phyloP scores from a whole-genome alignment of 2,797 vertebrate species.

The Coccyzus lansbergi region DNA sequence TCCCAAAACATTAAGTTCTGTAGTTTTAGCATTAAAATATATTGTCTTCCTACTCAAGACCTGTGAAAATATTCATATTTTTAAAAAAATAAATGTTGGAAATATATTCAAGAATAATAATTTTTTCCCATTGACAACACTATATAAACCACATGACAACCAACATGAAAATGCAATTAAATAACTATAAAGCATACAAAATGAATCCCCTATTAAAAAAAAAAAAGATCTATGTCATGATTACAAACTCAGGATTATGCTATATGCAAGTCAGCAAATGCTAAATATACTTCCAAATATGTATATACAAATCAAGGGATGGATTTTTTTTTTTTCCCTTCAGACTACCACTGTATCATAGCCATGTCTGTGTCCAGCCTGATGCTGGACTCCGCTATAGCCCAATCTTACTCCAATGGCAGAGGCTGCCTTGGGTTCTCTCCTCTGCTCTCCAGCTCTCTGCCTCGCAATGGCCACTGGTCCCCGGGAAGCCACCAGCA shows the following conservation, averaged over 20 bases:
- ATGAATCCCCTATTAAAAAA: background rate
- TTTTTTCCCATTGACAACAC: background rate
- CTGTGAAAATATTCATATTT: background rate
- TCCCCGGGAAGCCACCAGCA: background rate
- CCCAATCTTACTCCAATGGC: background rate
- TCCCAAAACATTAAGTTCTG: background rate
- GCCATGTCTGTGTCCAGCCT: background rate
- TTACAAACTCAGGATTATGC: background rate
- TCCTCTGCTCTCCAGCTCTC: background rate
- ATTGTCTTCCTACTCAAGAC: background rate
- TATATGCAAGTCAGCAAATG: background rate
- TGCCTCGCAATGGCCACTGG: background rate
- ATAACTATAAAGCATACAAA: background rate
- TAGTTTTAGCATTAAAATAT: background rate
- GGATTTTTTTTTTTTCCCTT: background rate
- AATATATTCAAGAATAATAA: background rate
- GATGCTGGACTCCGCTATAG: fast-evolving
- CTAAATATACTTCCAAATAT: background rate
- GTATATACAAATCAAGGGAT: background rate
- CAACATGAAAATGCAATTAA: background rate
- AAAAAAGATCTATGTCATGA: background rate
- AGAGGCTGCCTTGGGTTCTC: background rate
- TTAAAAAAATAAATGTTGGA: background rate
- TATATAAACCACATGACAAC: background rate
- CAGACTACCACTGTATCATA: background rate